These are phyloP conservation scores for Equus quagga DNA, from an alignment of 2,113 vertebrate species.

Conservation along the genomic window DNA sequence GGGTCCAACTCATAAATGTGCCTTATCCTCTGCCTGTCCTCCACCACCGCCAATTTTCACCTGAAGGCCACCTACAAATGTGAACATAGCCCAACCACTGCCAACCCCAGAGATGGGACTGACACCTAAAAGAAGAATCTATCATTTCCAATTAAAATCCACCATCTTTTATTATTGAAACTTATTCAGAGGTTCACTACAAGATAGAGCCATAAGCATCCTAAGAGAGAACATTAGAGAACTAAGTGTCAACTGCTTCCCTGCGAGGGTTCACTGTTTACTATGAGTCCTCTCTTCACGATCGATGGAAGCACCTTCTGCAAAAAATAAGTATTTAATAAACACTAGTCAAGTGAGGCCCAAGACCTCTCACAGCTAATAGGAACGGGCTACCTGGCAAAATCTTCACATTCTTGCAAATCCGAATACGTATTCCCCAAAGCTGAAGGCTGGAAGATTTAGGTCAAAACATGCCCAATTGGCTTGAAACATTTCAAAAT, in stretches of 20 bases:
- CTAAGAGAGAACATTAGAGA: background rate
- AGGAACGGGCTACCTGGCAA: background rate
- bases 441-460: background rate
- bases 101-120: background rate
- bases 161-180: background rate
- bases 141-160: background rate
- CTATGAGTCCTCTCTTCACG: background rate
- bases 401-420: slow-evolving; percentile 32
- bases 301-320: background rate
- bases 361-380: background rate
- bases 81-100: background rate
- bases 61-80: background rate
- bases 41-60: background rate
- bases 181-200: background rate
- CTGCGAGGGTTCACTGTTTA: background rate
- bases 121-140: background rate
- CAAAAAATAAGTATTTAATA: background rate
- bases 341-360: background rate
- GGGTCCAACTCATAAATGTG: background rate
- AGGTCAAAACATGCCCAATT: background rate
- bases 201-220: background rate
- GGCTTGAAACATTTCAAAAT: slow-evolving; percentile 47
- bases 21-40: background rate
- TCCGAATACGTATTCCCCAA: background rate
- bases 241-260: background rate